Evolutionary conservation across 1,140 invertebrate genomes (phyloP).

Genomic region (Papilio polyxenes): DNA sequence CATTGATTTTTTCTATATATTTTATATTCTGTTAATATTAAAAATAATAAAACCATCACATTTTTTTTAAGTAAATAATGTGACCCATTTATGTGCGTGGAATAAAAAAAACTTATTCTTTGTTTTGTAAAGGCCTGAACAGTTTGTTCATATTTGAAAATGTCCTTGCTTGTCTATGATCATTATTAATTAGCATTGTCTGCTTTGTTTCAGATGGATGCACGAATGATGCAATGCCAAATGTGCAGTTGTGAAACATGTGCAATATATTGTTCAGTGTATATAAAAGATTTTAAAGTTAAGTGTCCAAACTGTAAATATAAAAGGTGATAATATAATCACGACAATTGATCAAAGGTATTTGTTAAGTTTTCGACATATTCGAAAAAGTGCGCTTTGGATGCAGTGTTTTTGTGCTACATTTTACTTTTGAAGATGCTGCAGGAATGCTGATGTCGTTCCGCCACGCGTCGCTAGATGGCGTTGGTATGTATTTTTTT

Average conservation of each 20-base stretch:
- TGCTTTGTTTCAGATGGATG: conserved; percentile 70
- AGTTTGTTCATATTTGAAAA: background rate
- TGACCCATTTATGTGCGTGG: background rate
- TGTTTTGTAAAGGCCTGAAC: background rate
- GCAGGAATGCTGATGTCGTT: conserved; percentile 58
- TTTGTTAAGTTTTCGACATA: conserved; percentile 1
- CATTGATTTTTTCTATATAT: background rate
- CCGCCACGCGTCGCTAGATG: conserved; percentile 60
- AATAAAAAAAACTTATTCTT: background rate
- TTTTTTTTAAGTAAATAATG: background rate
- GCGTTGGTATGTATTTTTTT: conserved; percentile 62
- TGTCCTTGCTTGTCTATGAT: conserved; percentile 18
- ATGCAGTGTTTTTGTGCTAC: conserved; percentile 73
- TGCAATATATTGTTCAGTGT: conserved; percentile 60
- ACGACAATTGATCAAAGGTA: conserved; percentile 47
- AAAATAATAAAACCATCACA: too few species aligned
- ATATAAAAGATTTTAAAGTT: conserved; percentile 50
- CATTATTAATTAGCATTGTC: conserved; percentile 39
- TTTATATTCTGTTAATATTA: background rate
- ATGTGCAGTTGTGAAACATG: conserved; percentile 65
- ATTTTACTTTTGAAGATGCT: conserved; percentile 68
- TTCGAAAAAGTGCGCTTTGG: conserved; percentile 69
- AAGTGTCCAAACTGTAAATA: conserved; percentile 54
- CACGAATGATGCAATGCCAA: conserved; percentile 64
- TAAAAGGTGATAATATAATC: conserved; percentile 61